Base-by-base conservation (phyloP, 2,797 vertebrate species). In the Syndactyla subalaris region DNA sequence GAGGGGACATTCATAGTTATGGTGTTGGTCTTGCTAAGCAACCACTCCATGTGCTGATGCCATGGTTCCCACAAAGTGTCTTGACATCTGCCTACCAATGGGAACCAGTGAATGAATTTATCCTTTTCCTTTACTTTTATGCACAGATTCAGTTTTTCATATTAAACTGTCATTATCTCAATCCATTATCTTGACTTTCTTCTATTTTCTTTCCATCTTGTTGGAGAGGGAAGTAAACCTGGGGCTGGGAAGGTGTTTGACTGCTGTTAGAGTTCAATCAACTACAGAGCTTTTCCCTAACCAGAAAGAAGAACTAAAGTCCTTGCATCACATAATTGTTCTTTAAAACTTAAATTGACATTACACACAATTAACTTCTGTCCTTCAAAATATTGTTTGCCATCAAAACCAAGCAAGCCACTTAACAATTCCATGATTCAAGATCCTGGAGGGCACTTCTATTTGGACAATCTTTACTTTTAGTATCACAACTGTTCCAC, bases 401-500 rank as follows among this genome's bases (percentile, higher is more conserved):
- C n/a, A 32, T 63, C 36, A 70, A 73, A 83, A 38, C 4, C 14
- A 59, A 65, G 39, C 11, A 20, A 59, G 2, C 4, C 23, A 59
- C 21, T 43, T 65, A 48, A 48, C 1, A 30, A 20, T 52, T 75
- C 48, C 20, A 20, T 54, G 39, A 26, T n/a, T 65, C 51, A 59
- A n/a, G 52, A 43, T 38, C 29, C 24, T 32, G 45, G 62, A 73
- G 12, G 18, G 8, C 13, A 48, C 27, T 80, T 59, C 21, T 48
- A 0, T 38, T 61, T 71, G n/a, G 59, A 72, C 10, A 43, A 10
- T 61, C 32, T 48, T 54, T 22, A 19, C 16, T 54, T 81, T 71
- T 30, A 51, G 24, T 61, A 16, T 39, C 16, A 66, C 6, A 0
- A 0, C 18, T 6, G 0, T 61, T 86, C 26, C 12, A 62, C 26